Evolutionary conservation across 2,888 invertebrate genomes (phyloP).

Genomic region (Microdon myrmicae): DNA sequence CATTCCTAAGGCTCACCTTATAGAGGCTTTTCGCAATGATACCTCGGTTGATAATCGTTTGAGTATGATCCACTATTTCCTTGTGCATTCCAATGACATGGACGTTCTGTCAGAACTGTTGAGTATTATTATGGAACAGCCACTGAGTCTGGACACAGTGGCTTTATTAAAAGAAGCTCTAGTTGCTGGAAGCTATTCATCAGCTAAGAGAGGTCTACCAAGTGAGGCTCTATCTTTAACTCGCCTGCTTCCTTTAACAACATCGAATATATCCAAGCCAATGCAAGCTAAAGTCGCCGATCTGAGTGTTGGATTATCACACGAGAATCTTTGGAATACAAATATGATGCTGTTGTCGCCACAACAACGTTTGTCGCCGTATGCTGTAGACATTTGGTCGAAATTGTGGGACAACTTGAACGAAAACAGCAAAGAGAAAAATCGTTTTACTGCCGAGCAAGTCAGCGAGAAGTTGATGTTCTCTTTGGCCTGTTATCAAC

Average conservation of each 20-base stretch:
- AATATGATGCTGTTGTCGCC: slow-evolving; percentile 86
- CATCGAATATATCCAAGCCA: slow-evolving; percentile 64
- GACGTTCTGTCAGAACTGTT: slow-evolving; percentile 79
- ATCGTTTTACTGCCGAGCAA: slow-evolving; percentile 74
- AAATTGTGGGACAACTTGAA: slow-evolving; percentile 80
- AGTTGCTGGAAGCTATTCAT: slow-evolving; percentile 77
- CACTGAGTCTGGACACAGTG: slow-evolving; percentile 71
- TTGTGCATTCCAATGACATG: slow-evolving; percentile 80
- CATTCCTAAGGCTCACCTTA: slow-evolving; percentile 74
- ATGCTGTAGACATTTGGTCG: slow-evolving; percentile 85
- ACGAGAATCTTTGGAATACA: slow-evolving; percentile 83
- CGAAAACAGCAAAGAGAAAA: slow-evolving; percentile 71
- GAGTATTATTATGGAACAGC: slow-evolving; percentile 72
- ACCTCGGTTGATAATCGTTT: slow-evolving; percentile 77
- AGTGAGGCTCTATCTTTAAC: slow-evolving; percentile 77
- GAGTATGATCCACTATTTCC: slow-evolving; percentile 84
- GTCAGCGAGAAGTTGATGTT: slow-evolving; percentile 83
- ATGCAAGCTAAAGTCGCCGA: slow-evolving; percentile 66
- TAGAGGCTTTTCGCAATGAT: slow-evolving; percentile 76
- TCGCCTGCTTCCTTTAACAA: slow-evolving; percentile 78
- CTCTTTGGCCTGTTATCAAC: slow-evolving; percentile 85
- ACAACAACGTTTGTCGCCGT: slow-evolving; percentile 84
- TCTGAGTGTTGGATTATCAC: slow-evolving; percentile 74
- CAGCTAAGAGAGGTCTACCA: slow-evolving; percentile 78
- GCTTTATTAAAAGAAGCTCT: slow-evolving; percentile 82